Base-by-base conservation (phyloP, 2,888 invertebrate genomes). In the Subacronicta megacephala region DNA sequence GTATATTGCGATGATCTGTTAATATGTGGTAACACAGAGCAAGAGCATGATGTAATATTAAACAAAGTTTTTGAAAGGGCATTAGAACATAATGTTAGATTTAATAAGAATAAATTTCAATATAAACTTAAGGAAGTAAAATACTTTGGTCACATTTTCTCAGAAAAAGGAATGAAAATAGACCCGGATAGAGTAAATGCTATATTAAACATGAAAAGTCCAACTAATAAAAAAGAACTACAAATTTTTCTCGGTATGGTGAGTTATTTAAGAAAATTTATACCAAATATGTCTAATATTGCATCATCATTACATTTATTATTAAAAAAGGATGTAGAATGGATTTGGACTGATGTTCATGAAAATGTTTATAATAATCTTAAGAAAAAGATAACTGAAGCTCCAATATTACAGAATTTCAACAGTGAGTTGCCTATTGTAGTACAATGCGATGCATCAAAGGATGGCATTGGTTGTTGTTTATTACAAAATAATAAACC, bases 131-230 rank as follows among this genome's bases (percentile, higher is more conserved):
- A 51, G 12, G 44, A 70, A 60, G 72, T 67, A 2, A 67, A 61
- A 51, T 72, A 59, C 61, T 68, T 81, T 66, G 79, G 81, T 0
- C 75, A 81, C 42, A 72, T 64, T 16, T 67, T 72, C 41, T 68
- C 66, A 10, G 13, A 62, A 15, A 20, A 56, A 3, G 66, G 64
- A 1, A 67, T 69, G 54, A 51, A 51, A 49, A 47, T 67, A 7
- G 61, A 66, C 23, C 63, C 62, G 15, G 62, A 60, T 2, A 47
- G 65, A 20, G 26, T 66, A 16, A 50, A 58, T 15, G 53, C 73
- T 0, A 66, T 71, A n/a, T 7, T 52, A 31, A 63, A 49, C 51
- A 60, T 71, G 15, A 67, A 63, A 57, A 65, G 49, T 42, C 63
- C 72, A 10, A 51, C 1, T 15, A 72, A 62, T 55, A 59, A 65